A percentile compares a stretch with the other conserved stretches of the same genome.
Conservation (phyloP, 1,140 invertebrate species). For the Neodiprion pinetum region DNA sequence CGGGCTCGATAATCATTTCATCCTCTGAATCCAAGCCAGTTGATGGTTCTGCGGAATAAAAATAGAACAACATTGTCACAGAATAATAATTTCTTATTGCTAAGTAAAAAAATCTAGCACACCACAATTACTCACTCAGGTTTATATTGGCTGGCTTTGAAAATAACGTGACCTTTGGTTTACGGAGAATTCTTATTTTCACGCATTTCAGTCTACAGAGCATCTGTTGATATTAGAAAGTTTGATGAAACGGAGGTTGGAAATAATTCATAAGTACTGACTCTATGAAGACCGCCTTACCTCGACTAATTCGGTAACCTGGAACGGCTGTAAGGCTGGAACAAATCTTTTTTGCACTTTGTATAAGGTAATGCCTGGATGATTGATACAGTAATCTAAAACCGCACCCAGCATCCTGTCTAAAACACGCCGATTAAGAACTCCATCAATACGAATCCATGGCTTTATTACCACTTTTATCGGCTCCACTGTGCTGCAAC, state of each 20-base stretch:
- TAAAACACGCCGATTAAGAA: slow-evolving; percentile 72
- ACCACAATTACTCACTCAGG: slow-evolving; percentile 42
- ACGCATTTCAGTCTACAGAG: slow-evolving; percentile 56
- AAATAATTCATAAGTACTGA: slow-evolving; percentile 18
- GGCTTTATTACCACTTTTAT: slow-evolving; percentile 64
- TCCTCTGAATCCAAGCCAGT: slow-evolving; percentile 55
- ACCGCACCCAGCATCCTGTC: slow-evolving; percentile 74
- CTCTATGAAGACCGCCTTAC: slow-evolving; percentile 38
- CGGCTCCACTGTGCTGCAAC: slow-evolving; percentile 52
- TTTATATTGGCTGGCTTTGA: slow-evolving; percentile 45
- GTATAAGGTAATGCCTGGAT: slow-evolving; percentile 65
- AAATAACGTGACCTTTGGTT: slow-evolving; percentile 49
- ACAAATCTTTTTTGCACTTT: slow-evolving; percentile 65
- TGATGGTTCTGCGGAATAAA: slow-evolving; percentile 14
- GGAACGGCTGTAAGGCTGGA: slow-evolving; percentile 61
- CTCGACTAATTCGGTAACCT: slow-evolving; percentile 62
- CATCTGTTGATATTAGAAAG: slow-evolving; percentile 46
- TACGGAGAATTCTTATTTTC: slow-evolving; percentile 42
- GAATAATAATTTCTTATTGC: slow-evolving; percentile 25
- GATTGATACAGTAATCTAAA: slow-evolving; percentile 68
- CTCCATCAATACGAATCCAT: slow-evolving; percentile 79
- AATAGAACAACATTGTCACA: slow-evolving; percentile 17
- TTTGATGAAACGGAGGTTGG: slow-evolving; percentile 20
- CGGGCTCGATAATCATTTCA: slow-evolving; percentile 58
- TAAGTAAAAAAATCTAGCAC: slow-evolving; percentile 2